These are phyloP conservation scores for Gallinago solitaria DNA, from an alignment of 2,797 vertebrate genomes.

Conservation along the genomic window DNA sequence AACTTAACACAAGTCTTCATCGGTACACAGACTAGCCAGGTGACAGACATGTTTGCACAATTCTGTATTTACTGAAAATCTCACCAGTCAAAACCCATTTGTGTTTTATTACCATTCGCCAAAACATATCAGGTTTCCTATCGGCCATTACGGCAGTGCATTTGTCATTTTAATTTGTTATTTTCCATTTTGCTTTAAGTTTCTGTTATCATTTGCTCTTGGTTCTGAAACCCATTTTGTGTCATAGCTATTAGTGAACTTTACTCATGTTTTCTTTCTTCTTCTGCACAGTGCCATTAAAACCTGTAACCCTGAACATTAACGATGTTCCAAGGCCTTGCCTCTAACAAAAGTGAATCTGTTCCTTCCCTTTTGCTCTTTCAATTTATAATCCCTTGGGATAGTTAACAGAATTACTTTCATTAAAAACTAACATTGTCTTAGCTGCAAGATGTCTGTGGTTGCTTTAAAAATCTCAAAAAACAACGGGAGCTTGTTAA, in stretches of 20 bases:
- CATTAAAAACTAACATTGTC: conserved; percentile 75
- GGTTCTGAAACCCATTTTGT: conserved; percentile 67
- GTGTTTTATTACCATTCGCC: conserved; percentile 45
- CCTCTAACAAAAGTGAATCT: conserved; percentile 71
- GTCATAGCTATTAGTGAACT: conserved; percentile 45
- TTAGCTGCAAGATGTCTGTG: conserved; percentile 86
- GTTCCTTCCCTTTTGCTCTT: conserved; percentile 33
- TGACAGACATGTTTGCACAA: conserved; percentile 64
- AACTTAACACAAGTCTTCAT: background rate
- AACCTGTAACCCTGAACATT: conserved; percentile 76
- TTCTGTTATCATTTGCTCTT: conserved; percentile 59
- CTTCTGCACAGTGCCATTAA: conserved; percentile 74
- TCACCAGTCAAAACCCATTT: conserved; percentile 26
- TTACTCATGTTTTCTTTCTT: conserved; percentile 64
- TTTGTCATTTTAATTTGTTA: conserved; percentile 79
- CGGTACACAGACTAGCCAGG: background rate
- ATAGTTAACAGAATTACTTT: conserved; percentile 70
- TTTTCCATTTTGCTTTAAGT: conserved; percentile 69
- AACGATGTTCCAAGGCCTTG: conserved; percentile 78
- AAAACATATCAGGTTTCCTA: conserved; percentile 80
- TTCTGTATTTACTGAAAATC: conserved; percentile 58
- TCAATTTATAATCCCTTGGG: conserved; percentile 48
- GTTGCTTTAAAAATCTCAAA: conserved; percentile 79
- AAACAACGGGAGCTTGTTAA: conserved; percentile 30
- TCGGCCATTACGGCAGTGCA: conserved; percentile 77